These are phyloP conservation scores for Ichneumoninae sp. DNA, from an alignment of 2,888 invertebrate species.

Conservation along the genomic window DNA sequence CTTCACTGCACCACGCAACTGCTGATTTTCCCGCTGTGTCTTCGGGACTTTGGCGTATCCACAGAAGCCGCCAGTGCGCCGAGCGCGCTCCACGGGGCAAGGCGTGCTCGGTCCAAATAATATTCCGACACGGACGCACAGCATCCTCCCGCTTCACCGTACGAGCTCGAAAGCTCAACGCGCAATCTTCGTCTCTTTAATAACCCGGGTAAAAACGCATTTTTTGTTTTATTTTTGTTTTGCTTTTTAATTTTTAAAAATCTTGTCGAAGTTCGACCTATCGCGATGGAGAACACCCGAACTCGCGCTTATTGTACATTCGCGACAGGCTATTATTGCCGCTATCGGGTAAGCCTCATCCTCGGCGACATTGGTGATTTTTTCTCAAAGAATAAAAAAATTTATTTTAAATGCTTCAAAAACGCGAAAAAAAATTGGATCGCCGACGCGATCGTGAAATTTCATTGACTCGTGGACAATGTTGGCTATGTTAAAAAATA, in stretches of 20 bases:
- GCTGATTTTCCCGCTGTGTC: constrained; percentile 63
- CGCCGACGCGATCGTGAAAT: neutral
- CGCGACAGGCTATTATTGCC: neutral
- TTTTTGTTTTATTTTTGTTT: neutral
- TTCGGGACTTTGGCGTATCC: constrained; percentile 26
- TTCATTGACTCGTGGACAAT: neutral
- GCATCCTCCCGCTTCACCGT: constrained; percentile 14
- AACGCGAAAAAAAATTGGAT: constrained; percentile 1
- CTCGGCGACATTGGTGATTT: neutral
- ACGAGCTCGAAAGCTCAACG: neutral
- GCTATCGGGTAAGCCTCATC: neutral
- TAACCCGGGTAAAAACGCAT: constrained; percentile 8
- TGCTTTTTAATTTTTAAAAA: neutral
- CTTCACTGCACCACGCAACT: constrained; percentile 46
- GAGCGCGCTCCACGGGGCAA: constrained; percentile 73
- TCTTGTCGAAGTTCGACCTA: neutral
- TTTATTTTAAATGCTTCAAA: neutral
- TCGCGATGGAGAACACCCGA: neutral
- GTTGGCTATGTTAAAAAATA: neutral
- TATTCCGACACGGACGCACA: constrained; percentile 2
- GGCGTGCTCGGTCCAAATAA: constrained; percentile 64
- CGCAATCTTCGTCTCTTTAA: neutral
- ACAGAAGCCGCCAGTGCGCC: constrained; percentile 72
- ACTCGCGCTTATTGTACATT: neutral
- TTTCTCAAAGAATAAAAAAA: neutral